phyloP scores from a whole-genome alignment of 2,113 vertebrate genomes.

The Mystacornis crossleyi region DNA sequence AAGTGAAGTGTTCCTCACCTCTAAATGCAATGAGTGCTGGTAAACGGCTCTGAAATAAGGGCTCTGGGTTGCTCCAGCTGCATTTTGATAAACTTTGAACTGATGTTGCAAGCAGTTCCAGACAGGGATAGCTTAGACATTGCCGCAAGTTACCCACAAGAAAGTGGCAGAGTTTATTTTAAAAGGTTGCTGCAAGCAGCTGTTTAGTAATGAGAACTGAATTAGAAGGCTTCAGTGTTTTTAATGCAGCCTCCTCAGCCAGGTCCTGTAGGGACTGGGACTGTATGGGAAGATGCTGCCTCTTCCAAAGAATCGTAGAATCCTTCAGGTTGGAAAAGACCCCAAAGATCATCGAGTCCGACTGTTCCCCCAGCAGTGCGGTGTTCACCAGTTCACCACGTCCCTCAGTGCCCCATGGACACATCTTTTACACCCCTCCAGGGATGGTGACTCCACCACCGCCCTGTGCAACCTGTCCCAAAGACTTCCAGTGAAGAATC shows the following conservation, averaged over 20 bases:
- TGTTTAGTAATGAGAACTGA: neutral
- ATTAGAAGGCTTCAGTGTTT: neutral
- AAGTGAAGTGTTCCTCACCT: neutral
- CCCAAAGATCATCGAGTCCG: accelerated
- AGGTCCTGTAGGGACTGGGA: accelerated
- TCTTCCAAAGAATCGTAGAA: neutral
- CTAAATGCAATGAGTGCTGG: neutral
- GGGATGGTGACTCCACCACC: neutral
- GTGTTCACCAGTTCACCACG: neutral
- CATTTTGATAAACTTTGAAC: neutral
- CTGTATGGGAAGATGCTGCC: neutral
- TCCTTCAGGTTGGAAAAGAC: neutral
- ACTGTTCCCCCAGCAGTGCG: neutral
- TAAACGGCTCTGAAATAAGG: constrained; percentile 8
- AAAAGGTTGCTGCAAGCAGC: neutral
- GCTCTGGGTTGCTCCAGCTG: neutral
- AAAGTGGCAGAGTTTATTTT: neutral
- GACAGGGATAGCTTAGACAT: neutral
- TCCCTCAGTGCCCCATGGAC: neutral
- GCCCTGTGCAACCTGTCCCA: neutral
- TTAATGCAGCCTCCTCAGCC: neutral
- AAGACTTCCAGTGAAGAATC: neutral
- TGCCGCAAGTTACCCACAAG: neutral
- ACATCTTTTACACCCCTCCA: neutral
- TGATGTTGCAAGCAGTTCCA: neutral